Conservation (phyloP, 1,140 invertebrate genomes). For the Anastrepha obliqua region DNA sequence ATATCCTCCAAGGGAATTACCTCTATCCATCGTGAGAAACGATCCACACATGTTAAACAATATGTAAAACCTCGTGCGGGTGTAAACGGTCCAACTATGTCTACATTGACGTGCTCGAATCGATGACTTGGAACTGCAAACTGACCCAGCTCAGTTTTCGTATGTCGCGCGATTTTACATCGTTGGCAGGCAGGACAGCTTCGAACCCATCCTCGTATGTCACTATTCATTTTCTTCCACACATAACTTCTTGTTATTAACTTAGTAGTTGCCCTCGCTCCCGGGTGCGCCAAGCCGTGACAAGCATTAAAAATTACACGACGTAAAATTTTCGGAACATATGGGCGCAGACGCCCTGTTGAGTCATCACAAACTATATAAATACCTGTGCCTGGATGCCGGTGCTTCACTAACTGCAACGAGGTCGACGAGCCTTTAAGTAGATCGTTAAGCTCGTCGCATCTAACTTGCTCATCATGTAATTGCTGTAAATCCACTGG, state of each 20-base stretch:
- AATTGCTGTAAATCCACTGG: not conserved
- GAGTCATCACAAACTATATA: not conserved
- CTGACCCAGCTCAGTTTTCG: not conserved
- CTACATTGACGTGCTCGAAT: constrained; percentile 32
- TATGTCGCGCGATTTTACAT: constrained; percentile 7
- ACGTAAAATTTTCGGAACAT: not conserved
- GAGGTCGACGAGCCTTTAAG: not conserved
- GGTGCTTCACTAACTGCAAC: not conserved
- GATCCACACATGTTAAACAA: constrained; percentile 64
- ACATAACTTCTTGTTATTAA: constrained; percentile 3
- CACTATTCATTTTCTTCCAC: too few species aligned
- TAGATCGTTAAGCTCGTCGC: not conserved
- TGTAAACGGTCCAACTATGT: constrained; percentile 18
- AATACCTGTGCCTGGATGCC: not conserved
- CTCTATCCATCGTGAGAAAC: constrained; percentile 73
- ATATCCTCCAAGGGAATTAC: constrained; percentile 59
- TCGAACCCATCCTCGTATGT: not conserved
- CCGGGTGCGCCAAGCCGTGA: too few species aligned
- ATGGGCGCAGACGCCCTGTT: not conserved
- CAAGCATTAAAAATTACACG: not conserved
- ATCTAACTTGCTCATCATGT: not conserved
- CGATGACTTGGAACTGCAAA: not conserved
- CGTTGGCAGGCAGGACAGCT: not conserved
- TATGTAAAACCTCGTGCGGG: not conserved
- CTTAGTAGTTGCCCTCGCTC: too few species aligned